A percentile compares a stretch with the other conserved stretches of the same genome.
These are phyloP conservation scores for Crioceris asparagi DNA, from an alignment of 2,888 invertebrate genomes.

Conservation along the genomic window DNA sequence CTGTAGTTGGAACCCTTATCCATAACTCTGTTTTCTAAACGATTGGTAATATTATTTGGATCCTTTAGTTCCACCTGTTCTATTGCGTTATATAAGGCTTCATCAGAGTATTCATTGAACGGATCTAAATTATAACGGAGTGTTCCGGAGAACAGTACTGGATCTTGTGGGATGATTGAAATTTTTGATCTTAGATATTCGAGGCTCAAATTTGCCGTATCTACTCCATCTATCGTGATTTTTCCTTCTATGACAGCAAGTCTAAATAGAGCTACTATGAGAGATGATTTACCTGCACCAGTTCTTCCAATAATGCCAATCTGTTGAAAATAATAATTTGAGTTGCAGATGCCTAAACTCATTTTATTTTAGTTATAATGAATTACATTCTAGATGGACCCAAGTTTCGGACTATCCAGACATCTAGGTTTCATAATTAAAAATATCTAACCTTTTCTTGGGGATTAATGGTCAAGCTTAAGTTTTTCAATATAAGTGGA, in stretches of 20 bases:
- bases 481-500: constrained; percentile 56
- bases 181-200: constrained; percentile 44
- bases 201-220: constrained; percentile 45
- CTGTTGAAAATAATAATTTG: constrained; percentile 36
- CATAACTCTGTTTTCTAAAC: constrained; percentile 57
- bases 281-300: constrained; percentile 72
- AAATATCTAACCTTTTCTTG: constrained; percentile 62
- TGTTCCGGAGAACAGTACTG: constrained; percentile 49
- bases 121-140: constrained; percentile 66
- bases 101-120: constrained; percentile 57
- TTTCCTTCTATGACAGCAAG: constrained; percentile 59
- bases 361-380: no score
- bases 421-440: no score
- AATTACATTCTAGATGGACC: no score
- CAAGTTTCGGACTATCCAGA: no score
- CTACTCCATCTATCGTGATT: constrained; percentile 60
- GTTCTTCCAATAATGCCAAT: constrained; percentile 75
- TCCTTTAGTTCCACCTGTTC: constrained; percentile 67
- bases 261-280: constrained; percentile 68
- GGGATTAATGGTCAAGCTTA: constrained; percentile 54
- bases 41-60: constrained; percentile 46
- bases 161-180: constrained; percentile 44
- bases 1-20: constrained; percentile 76
- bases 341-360: constrained; percentile 25
- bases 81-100: constrained; percentile 56